phyloP scores from a whole-genome alignment of 2,797 vertebrate species.

The Tauraco hartlaubi region DNA sequence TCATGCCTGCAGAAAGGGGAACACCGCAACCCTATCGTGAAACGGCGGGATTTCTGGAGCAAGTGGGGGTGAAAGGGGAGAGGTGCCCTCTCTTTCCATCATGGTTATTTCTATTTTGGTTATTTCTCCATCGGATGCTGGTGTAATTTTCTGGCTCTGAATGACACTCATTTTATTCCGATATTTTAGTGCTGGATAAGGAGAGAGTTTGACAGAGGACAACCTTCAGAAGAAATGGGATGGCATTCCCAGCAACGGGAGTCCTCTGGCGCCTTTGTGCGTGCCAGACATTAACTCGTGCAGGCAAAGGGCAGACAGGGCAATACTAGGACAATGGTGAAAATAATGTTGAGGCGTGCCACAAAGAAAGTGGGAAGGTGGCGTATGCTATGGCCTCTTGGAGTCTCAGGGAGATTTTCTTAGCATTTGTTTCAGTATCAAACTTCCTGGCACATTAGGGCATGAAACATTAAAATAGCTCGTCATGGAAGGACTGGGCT shows the following conservation, averaged over 20 bases:
- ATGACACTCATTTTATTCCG: neutral
- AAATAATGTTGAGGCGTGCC: neutral
- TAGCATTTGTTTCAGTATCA: neutral
- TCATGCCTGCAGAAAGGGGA: neutral
- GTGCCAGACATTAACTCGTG: neutral
- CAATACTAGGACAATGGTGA: neutral
- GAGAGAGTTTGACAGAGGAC: neutral
- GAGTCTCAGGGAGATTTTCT: neutral
- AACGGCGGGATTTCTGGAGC: neutral
- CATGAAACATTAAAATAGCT: neutral
- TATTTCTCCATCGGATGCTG: neutral
- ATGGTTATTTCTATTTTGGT: neutral
- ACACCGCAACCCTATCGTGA: neutral
- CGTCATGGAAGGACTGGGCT: neutral
- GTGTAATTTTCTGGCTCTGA: neutral
- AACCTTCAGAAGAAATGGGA: neutral
- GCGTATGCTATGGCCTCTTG: neutral
- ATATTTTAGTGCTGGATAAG: neutral
- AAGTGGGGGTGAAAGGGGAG: neutral
- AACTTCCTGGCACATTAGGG: neutral
- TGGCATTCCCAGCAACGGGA: neutral
- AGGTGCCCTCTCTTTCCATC: neutral
- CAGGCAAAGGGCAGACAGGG: neutral
- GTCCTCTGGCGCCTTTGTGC: neutral
- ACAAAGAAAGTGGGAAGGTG: neutral